Percentiles rank a stretch among this genome's conserved stretches.
Evolutionary conservation across 2,888 invertebrate species (phyloP).

Genomic region (Hirtodrosophila confusa): DNA sequence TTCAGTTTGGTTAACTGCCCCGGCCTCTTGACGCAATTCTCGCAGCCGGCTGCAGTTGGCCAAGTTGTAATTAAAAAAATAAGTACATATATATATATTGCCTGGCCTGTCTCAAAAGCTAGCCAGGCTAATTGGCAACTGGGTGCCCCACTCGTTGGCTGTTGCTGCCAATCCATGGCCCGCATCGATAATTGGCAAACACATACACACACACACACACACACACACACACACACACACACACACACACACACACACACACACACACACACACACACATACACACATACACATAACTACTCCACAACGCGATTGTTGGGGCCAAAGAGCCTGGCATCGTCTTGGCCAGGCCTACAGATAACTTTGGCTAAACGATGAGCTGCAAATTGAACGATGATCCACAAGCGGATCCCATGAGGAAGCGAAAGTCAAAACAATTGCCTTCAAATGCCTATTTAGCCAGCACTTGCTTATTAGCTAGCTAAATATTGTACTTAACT

Average conservation of each 20-base stretch:
- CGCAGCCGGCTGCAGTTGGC: slow-evolving; percentile 22
- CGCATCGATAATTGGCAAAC: slow-evolving; percentile 58
- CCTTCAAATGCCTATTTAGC: too few species aligned
- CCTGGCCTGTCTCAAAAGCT: background rate
- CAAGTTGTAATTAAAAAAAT: slow-evolving; percentile 65
- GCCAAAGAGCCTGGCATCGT: slow-evolving; percentile 1
- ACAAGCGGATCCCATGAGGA: slow-evolving; percentile 1
- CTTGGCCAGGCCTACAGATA: slow-evolving; percentile 11
- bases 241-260: slow-evolving; percentile 17
- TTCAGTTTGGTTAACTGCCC: slow-evolving; percentile 4
- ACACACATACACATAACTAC: too few species aligned
- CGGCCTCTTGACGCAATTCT: slow-evolving; percentile 36
- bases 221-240: too few species aligned
- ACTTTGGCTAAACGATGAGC: slow-evolving; percentile 12
- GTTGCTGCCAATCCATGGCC: slow-evolving; percentile 48
- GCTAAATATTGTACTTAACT: too few species aligned
- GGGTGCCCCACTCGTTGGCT: slow-evolving; percentile 45
- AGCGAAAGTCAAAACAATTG: background rate
- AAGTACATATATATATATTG: background rate
- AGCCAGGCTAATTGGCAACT: slow-evolving; percentile 70
- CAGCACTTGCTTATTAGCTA: too few species aligned
- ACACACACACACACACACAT: too few species aligned
- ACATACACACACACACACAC: slow-evolving; percentile 14
- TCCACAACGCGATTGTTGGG: slow-evolving; percentile 7
- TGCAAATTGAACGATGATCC: slow-evolving; percentile 8